These are phyloP conservation scores for Chironomus tepperi DNA, from an alignment of 1,140 invertebrate species.

Conservation along the genomic window DNA sequence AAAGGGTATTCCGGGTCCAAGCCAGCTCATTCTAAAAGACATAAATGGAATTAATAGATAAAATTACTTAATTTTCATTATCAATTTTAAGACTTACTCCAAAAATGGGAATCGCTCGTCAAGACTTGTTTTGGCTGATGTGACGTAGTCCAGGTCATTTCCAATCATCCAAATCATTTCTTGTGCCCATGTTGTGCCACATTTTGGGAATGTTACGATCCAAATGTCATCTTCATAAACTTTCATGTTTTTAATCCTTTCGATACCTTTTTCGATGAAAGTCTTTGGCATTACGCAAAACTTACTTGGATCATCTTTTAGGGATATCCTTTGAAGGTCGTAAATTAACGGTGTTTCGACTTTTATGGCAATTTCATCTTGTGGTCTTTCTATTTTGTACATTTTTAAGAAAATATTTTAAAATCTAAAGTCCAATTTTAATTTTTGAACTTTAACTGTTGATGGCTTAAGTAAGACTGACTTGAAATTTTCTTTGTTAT, in stretches of 20 bases:
- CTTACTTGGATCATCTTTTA: neutral
- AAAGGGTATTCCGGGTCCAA: neutral
- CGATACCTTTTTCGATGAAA: slow-evolving; percentile 34
- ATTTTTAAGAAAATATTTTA: no score
- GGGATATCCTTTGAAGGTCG: neutral
- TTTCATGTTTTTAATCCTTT: slow-evolving; percentile 47
- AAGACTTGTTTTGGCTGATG: slow-evolving; percentile 41
- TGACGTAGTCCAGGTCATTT: slow-evolving; percentile 44
- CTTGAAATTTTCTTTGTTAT: no score
- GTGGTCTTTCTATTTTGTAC: neutral
- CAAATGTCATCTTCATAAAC: slow-evolving; percentile 45
- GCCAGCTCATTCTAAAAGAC: neutral
- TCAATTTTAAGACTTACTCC: slow-evolving; percentile 18
- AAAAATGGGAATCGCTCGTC: slow-evolving; percentile 49
- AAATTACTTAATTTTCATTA: no score
- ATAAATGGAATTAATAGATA: neutral
- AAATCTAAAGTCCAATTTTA: no score
- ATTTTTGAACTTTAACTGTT: no score
- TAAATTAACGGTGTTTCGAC: neutral
- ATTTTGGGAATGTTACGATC: slow-evolving; percentile 44
- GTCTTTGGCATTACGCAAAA: neutral
- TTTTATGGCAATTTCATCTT: neutral
- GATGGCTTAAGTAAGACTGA: no score
- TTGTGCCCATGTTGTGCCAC: slow-evolving; percentile 52
- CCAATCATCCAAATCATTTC: slow-evolving; percentile 51